These are phyloP conservation scores for Meteorus sp. DNA, from an alignment of 1,140 invertebrate genomes.

Conservation along the genomic window DNA sequence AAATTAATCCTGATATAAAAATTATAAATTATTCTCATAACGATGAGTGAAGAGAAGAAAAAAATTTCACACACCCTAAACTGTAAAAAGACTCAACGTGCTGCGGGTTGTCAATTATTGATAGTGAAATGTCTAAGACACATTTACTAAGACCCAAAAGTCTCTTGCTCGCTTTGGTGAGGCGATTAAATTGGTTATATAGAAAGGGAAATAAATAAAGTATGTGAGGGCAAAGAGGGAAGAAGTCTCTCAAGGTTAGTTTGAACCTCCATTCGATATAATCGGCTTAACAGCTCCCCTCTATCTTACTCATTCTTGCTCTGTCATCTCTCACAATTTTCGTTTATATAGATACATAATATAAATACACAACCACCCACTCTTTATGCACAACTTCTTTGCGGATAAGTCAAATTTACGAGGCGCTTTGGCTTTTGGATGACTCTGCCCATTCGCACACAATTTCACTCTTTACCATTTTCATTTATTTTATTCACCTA, in stretches of 20 bases:
- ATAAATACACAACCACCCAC: slow-evolving; percentile 19
- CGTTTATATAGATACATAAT: slow-evolving; percentile 31
- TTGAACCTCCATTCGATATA: slow-evolving; percentile 42
- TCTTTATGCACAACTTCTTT: slow-evolving; percentile 20
- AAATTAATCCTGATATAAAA: no score
- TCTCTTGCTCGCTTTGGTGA: no score
- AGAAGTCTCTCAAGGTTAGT: slow-evolving; percentile 44
- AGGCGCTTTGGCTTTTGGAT: slow-evolving; percentile 30
- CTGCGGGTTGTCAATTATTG: neutral
- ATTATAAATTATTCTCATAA: no score
- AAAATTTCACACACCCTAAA: no score
- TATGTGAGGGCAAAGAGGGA: slow-evolving; percentile 27
- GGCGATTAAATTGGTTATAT: slow-evolving; percentile 10
- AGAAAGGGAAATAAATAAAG: neutral
- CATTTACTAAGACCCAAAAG: neutral
- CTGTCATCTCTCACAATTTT: slow-evolving; percentile 43
- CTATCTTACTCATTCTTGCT: slow-evolving; percentile 2
- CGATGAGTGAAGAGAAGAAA: no score
- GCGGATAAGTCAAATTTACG: slow-evolving; percentile 54
- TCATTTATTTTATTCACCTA: neutral
- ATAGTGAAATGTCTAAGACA: neutral
- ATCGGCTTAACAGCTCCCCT: slow-evolving; percentile 47
- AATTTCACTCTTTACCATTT: slow-evolving; percentile 19
- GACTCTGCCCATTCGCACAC: slow-evolving; percentile 13
- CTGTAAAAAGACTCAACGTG: no score